Conservation (phyloP, 2,113 vertebrate species). For the Ceuthmochares aereus region DNA sequence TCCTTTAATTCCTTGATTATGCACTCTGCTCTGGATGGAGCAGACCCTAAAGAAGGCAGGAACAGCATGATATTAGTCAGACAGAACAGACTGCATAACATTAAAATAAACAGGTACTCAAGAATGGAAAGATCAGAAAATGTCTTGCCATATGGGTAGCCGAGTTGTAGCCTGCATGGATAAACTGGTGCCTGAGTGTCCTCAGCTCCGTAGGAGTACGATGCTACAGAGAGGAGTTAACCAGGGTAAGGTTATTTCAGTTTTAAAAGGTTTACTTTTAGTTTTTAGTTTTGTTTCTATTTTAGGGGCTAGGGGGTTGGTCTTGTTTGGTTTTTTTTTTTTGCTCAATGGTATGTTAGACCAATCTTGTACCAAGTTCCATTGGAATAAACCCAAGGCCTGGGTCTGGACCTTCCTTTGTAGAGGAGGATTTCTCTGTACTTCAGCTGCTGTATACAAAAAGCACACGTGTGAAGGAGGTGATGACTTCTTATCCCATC, state of each 20-base stretch:
- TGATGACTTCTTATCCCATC: fast-evolving
- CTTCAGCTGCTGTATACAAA: background rate
- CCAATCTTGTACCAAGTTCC: background rate
- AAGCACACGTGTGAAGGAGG: background rate
- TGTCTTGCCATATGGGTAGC: background rate
- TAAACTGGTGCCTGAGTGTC: no score
- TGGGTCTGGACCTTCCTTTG: background rate
- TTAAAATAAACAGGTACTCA: background rate
- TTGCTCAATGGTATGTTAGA: background rate
- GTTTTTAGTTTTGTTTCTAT: background rate
- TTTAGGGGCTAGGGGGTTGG: no score
- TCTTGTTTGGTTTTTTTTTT: background rate
- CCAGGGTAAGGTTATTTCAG: background rate
- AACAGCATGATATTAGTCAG: background rate
- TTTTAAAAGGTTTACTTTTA: background rate
- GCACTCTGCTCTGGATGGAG: background rate
- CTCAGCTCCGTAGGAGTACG: background rate
- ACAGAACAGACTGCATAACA: background rate
- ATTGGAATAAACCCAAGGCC: background rate
- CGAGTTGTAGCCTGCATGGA: background rate
- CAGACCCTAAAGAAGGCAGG: background rate
- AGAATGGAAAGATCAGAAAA: background rate
- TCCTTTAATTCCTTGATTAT: background rate
- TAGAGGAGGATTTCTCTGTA: background rate
- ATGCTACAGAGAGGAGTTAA: background rate